These are phyloP conservation scores for Scomber scombrus DNA, from an alignment of 2,113 vertebrate species.

Conservation along the genomic window DNA sequence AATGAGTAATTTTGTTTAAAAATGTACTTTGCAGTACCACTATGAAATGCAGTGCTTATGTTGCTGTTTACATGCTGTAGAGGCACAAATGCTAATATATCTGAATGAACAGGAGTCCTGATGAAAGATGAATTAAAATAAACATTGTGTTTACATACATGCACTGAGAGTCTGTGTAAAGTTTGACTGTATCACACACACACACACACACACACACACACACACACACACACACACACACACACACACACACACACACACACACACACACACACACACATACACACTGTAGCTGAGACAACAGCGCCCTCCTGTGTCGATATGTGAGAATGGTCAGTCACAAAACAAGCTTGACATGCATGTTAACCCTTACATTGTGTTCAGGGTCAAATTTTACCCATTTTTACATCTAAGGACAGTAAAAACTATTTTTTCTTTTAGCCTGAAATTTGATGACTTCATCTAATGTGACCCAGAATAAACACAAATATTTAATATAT, in stretches of 20 bases:
- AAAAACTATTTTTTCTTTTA: no score
- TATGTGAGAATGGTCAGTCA: background rate
- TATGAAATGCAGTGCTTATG: conserved; percentile 65
- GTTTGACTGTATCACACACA: background rate
- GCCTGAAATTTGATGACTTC: no score
- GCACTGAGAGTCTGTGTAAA: background rate
- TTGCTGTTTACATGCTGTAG: conserved; percentile 75
- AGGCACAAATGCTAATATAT: conserved; percentile 86
- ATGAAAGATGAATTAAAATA: conserved; percentile 65
- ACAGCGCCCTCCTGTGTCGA: conserved; percentile 37
- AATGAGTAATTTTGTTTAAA: conserved; percentile 9
- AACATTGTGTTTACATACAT: conserved; percentile 50
- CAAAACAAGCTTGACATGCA: background rate
- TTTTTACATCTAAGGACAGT: no score
- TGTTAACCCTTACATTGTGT: no score
- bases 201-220: no score
- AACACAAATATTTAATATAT: no score
- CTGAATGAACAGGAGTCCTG: conserved; percentile 55
- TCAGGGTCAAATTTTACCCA: no score
- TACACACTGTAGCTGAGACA: background rate
- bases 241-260: no score
- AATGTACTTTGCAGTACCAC: conserved; percentile 61
- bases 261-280: no score
- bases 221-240: no score
- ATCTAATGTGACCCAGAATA: no score